Conservation (phyloP, 2,888 invertebrate genomes). For the Athrips mouffetella region DNA sequence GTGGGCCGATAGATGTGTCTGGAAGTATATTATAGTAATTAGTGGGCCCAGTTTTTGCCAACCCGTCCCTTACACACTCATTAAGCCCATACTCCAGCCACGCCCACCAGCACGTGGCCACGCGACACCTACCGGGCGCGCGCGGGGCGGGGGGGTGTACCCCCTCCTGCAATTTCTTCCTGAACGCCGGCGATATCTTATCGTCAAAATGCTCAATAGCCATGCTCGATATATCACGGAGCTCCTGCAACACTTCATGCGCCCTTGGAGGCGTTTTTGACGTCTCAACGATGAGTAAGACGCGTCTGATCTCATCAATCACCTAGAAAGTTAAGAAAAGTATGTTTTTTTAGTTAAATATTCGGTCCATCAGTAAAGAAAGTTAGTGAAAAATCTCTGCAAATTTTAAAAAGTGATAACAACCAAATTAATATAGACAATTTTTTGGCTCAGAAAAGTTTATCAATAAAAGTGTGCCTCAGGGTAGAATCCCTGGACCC, state of each 20-base stretch:
- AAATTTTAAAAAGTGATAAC: neutral
- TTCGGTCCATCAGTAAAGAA: neutral
- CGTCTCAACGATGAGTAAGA: slow-evolving; percentile 83
- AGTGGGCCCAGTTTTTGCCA: too few relatives aligned
- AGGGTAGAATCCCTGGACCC: too few relatives aligned
- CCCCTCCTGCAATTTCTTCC: slow-evolving; percentile 55
- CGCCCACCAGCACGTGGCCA: too few relatives aligned
- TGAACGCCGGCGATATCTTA: slow-evolving; percentile 80
- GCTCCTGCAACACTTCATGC: slow-evolving; percentile 91
- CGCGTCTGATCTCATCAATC: slow-evolving; percentile 90
- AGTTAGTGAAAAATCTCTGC: neutral
- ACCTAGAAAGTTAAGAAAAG: slow-evolving; percentile 76
- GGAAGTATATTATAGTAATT: too few relatives aligned
- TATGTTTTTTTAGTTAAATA: neutral
- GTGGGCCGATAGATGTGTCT: too few relatives aligned
- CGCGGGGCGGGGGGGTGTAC: slow-evolving; percentile 38
- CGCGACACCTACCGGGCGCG: slow-evolving; percentile 34
- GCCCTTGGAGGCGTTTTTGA: slow-evolving; percentile 82
- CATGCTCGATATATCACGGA: slow-evolving; percentile 95
- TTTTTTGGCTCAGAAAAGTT: neutral
- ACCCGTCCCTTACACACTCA: too few relatives aligned
- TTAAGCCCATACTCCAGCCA: too few relatives aligned
- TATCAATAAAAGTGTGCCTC: too few relatives aligned
- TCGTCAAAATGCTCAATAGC: slow-evolving; percentile 98
- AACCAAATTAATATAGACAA: neutral